phyloP scores from a whole-genome alignment of 2,888 invertebrate species.

The Smittia sp. region DNA sequence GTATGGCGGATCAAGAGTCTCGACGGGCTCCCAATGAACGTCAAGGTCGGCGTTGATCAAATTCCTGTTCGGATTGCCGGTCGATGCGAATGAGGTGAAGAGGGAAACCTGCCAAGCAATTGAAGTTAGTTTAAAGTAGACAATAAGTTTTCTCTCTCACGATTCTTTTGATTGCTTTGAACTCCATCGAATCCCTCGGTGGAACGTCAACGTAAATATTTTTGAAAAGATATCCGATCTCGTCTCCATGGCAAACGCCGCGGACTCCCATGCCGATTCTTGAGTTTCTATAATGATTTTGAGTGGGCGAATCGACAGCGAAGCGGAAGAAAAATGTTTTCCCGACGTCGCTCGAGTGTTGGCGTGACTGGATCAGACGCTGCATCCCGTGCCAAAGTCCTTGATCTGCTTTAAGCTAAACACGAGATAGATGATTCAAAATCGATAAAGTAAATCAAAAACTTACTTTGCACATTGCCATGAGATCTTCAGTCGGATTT shows the following conservation, averaged over 20 bases:
- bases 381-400: conserved; percentile 51
- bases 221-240: conserved; percentile 51
- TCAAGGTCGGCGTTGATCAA: conserved; percentile 45
- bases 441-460: neutral
- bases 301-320: conserved; percentile 51
- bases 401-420: conserved; percentile 48
- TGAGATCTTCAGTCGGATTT: conserved; percentile 23
- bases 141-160: neutral
- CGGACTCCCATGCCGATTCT: conserved; percentile 48
- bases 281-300: conserved; percentile 51
- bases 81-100: conserved; percentile 49
- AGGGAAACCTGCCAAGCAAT: conserved; percentile 13
- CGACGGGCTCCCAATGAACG: conserved; percentile 47
- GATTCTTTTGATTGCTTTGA: conserved; percentile 27
- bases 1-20: conserved; percentile 46
- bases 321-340: conserved; percentile 52
- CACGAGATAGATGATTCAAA: no score
- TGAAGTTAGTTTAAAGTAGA: neutral
- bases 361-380: conserved; percentile 47
- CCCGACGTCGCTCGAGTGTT: conserved; percentile 45
- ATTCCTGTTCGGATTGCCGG: conserved; percentile 51
- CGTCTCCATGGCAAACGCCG: conserved; percentile 50
- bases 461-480: conserved; percentile 23
- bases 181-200: neutral
- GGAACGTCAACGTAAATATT: conserved; percentile 44